phyloP scores from a whole-genome alignment of 2,888 invertebrate species.

The Patella pellucida region DNA sequence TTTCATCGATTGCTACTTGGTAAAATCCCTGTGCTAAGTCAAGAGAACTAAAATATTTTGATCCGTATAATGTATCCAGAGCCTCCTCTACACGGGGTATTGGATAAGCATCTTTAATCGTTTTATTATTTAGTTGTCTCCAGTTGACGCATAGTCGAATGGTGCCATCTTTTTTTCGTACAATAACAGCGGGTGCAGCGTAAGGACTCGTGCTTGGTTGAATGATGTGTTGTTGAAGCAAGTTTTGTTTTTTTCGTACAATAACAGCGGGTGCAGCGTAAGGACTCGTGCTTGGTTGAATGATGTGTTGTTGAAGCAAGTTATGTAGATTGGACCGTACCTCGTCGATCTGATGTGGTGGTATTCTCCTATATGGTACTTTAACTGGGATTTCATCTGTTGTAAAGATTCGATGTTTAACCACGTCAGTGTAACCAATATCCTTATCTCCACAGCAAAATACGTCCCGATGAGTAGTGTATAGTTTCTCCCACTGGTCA shows the following conservation, averaged over 20 bases:
- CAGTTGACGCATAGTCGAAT: constrained; percentile 37
- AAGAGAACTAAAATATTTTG: constrained; percentile 24
- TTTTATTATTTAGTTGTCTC: constrained; percentile 33
- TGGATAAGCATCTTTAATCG: constrained; percentile 32
- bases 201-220: constrained; percentile 33
- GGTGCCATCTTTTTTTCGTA: constrained; percentile 31
- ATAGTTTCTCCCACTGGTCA: neutral
- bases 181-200: constrained; percentile 37
- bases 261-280: constrained; percentile 39
- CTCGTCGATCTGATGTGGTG: constrained; percentile 31
- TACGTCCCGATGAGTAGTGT: neutral
- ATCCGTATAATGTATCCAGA: constrained; percentile 26
- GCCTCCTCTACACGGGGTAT: constrained; percentile 38
- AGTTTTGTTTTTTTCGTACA: constrained; percentile 34
- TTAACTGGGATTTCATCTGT: constrained; percentile 25
- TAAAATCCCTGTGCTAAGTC: constrained; percentile 42
- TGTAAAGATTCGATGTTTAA: constrained; percentile 26
- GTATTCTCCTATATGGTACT: constrained; percentile 32
- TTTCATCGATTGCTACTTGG: constrained; percentile 35
- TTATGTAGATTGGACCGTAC: constrained; percentile 31
- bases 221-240: constrained; percentile 34
- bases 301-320: constrained; percentile 31
- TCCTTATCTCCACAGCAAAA: constrained; percentile 27
- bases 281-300: constrained; percentile 31
- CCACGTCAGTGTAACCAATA: constrained; percentile 26